These are phyloP conservation scores for Tympanuchus pallidicinctus DNA, from an alignment of 2,113 vertebrate species.

Conservation along the genomic window DNA sequence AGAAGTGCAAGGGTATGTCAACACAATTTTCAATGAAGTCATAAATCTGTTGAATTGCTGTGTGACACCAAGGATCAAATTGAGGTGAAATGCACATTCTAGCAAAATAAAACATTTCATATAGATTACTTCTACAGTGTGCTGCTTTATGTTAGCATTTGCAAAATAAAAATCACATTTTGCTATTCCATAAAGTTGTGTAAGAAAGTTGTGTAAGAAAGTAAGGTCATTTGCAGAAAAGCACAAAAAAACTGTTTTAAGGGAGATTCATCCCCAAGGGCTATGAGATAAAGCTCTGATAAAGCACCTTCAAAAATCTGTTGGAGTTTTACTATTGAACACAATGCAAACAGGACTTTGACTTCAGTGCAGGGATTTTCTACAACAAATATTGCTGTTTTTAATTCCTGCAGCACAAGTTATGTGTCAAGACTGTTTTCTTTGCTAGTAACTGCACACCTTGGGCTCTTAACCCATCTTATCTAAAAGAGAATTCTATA, in stretches of 20 bases:
- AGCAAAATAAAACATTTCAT: constrained; percentile 12
- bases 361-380: neutral
- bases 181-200: neutral
- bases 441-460: neutral
- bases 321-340: neutral
- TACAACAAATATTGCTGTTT: neutral
- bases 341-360: neutral
- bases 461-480: neutral
- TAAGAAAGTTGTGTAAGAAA: too few species aligned
- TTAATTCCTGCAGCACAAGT: neutral
- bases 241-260: neutral
- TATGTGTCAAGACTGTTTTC: neutral
- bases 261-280: neutral
- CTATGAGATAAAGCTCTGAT: neutral
- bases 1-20: neutral
- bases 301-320: neutral
- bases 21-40: neutral
- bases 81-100: neutral
- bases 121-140: neutral
- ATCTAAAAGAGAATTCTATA: neutral
- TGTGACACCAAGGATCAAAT: neutral
- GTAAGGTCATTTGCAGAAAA: neutral
- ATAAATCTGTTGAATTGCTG: constrained; percentile 18
- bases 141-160: neutral
- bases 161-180: neutral